These are phyloP conservation scores for Cantharis rufa DNA, from an alignment of 2,888 invertebrate genomes.

Conservation along the genomic window DNA sequence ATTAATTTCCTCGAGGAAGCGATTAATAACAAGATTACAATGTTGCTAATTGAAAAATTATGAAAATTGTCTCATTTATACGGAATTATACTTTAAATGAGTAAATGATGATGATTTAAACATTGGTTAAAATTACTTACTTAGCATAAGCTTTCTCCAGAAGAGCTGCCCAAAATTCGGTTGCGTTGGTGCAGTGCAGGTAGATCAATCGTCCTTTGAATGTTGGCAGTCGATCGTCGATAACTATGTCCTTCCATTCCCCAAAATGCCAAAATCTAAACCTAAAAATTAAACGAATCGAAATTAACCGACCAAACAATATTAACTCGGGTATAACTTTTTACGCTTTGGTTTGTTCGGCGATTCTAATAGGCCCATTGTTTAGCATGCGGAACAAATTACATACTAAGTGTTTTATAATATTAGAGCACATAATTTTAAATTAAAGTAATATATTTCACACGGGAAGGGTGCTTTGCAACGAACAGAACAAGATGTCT, in stretches of 20 bases:
- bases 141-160: conserved; percentile 83
- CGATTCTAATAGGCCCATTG: neutral
- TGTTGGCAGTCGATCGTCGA: conserved; percentile 78
- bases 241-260: conserved; percentile 73
- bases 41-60: neutral
- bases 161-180: conserved; percentile 78
- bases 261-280: conserved; percentile 83
- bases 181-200: conserved; percentile 63
- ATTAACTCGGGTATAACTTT: neutral
- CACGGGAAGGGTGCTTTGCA: neutral
- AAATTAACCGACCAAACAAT: neutral
- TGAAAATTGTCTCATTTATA: neutral
- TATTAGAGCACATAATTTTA: neutral
- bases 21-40: neutral
- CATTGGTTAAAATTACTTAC: conserved; percentile 54
- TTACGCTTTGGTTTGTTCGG: neutral
- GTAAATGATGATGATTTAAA: neutral
- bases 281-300: conserved; percentile 54
- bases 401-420: neutral
- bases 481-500: neutral
- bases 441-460: neutral
- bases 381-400: neutral
- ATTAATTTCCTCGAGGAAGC: neutral
- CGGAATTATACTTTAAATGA: neutral
- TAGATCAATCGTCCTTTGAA: conserved; percentile 67